These are phyloP conservation scores for Lepidocyrtinus sp. DNA, from an alignment of 2,888 invertebrate species.

Conservation along the genomic window DNA sequence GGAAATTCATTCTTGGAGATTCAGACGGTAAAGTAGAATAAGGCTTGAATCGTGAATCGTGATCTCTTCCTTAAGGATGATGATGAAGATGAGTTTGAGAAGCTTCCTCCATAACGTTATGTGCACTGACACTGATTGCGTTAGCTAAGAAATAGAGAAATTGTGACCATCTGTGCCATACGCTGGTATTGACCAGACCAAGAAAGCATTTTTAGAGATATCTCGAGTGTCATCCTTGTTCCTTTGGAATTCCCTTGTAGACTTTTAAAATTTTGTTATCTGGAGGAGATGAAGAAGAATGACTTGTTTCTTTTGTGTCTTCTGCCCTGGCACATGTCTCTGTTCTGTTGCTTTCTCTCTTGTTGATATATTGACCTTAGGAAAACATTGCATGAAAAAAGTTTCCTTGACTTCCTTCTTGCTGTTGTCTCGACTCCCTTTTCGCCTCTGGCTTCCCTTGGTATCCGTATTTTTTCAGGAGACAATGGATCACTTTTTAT, in stretches of 20 bases:
- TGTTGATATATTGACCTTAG: constrained; percentile 33
- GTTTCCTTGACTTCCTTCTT: constrained; percentile 2
- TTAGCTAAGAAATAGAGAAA: constrained; percentile 34
- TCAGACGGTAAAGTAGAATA: background rate
- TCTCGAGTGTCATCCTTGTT: constrained; percentile 1
- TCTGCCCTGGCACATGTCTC: background rate
- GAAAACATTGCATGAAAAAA: constrained; percentile 11
- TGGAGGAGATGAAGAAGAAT: constrained; percentile 20
- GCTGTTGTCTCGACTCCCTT: constrained; percentile 1
- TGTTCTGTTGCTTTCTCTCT: constrained; percentile 36
- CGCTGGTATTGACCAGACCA: background rate
- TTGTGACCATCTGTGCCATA: constrained; percentile 63
- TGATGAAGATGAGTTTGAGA: background rate
- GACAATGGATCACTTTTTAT: constrained; percentile 29
- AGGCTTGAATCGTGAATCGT: background rate
- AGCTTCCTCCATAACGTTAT: constrained; percentile 8
- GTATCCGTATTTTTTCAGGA: constrained; percentile 17
- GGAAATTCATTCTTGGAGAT: background rate
- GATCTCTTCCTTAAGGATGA: background rate
- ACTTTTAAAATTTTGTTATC: constrained; percentile 9
- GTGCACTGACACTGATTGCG: constrained; percentile 68
- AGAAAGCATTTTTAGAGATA: background rate
- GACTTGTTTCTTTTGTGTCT: constrained; percentile 17
- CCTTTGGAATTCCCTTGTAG: background rate
- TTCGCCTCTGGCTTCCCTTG: constrained; percentile 34